Base-by-base conservation (phyloP, 2,888 invertebrate species). In the Cyclophora albipunctata region DNA sequence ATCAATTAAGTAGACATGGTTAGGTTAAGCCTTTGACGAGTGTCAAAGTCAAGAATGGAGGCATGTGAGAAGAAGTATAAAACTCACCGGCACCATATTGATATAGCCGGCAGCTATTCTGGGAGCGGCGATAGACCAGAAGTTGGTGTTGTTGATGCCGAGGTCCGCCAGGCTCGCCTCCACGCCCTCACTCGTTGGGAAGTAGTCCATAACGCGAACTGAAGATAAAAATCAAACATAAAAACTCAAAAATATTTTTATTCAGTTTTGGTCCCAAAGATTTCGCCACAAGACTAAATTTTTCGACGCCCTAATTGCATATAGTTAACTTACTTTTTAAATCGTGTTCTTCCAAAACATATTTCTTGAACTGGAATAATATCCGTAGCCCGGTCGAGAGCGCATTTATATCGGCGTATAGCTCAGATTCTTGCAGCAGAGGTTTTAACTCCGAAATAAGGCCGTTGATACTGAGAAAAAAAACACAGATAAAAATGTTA, bases 61-160 rank as follows among this genome's bases (percentile, higher is more conserved):
- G 20, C 20, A 20, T 20, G 20, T 20, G 20, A 2, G 20, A 20
- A 37, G 37, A 37, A 37, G 37, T 2, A 0, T 7, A 7, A 3
- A 33, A 55, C 69, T 55, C 65, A 86, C 87, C 61, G 84, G 81
- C 55, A 75, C 80, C 0, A 87, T 59, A 2, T 71, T 59, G 0
- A 87, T 59, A n/a, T 74, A 53, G 2, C 87, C 87, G 1, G 69
- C 68, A 3, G 71, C 72, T 5, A 87, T 64, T 7, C 77, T 61
- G 2, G 83, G 82, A 2, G 84, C 86, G 3, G 85, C 84, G 44
- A 84, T 51, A 0, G 84, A 84, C 87, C 86, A 88, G 72, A 87
- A 86, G 66, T 84, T 82, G 41, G 87, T 85, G 64, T 85, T 78
- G 63, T 87, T 87, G 59, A 87, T 73, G 7, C 86, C 87, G 1